Base-by-base conservation (phyloP, 2,797 vertebrate genomes). In the Setipinna tenuifilis region DNA sequence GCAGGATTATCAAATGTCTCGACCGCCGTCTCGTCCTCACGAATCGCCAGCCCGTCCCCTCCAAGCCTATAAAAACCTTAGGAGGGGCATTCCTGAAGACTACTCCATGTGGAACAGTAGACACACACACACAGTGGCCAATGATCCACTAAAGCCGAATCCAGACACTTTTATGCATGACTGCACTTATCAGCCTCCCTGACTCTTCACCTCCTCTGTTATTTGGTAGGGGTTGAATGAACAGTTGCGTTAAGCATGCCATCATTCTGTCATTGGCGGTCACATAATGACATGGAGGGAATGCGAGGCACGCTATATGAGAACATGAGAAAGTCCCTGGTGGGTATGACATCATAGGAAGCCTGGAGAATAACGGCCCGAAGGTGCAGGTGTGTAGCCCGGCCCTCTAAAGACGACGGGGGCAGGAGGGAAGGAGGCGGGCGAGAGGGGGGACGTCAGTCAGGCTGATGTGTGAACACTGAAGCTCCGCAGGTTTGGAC, bases 261-360 rank as follows among this genome's bases (percentile, higher is more conserved):
- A 81, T 46, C 81, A 88, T 57, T 81, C 88, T 86, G 89, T 93
- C 92, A 91, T 90, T 89, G 83, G 90, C 6, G 89, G 86, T 85
- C 90, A 84, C 58, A 84, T 91, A 88, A 93, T 90, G 85, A 91
- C 91, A 91, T 41, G 89, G 80, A 86, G 75, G 65, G 86, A 89
- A 83, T 83, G 85, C 81, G 54, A 35, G 81, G 87, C 81, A 81
- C 57, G 83, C 87, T 61, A 57, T 23, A 86, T 78, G 44, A 86
- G 50, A 68, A 54, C 83, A 14, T 84, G 86, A 84, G 85, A 86
- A 89, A 86, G 62, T 83, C 80, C 82, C 83, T 86, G 21, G 50
- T 65, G 81, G 25, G 19, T 2, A 83, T 88, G 83, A 35, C 81
- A 83, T 88, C 68, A 61, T 86, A 86, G 86, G 89, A 85, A 41